A percentile compares a stretch with the other conserved stretches of the same genome.
Conservation (phyloP, 2,113 vertebrate genomes). For the Catharus fuscescens region DNA sequence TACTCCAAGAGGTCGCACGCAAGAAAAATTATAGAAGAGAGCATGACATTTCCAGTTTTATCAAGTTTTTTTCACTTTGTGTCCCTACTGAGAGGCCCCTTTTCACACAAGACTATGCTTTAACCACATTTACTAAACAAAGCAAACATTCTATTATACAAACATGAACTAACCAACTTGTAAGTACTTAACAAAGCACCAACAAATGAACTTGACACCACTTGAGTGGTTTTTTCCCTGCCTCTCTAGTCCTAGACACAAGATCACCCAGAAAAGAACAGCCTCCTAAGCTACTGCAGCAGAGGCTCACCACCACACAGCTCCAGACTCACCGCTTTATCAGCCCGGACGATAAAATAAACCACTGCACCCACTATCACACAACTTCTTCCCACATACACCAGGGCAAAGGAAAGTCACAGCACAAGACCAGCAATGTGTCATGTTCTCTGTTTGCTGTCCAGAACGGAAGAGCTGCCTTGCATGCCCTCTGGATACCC, state of each 20-base stretch:
- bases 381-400: not conserved
- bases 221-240: not conserved
- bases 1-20: not conserved
- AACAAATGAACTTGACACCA: not conserved
- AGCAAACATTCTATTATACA: not conserved
- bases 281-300: not conserved
- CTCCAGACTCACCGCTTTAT: fast-evolving
- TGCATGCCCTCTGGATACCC: fast-evolving
- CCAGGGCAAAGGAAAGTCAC: not conserved
- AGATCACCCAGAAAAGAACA: not conserved
- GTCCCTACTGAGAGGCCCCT: not conserved
- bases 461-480: not conserved
- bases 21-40: not conserved
- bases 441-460: fast-evolving
- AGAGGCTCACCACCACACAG: not conserved
- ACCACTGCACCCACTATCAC: not conserved
- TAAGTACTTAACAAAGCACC: not conserved
- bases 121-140: not conserved
- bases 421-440: fast-evolving
- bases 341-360: fast-evolving
- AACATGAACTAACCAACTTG: not conserved
- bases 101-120: not conserved
- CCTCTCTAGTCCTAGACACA: not conserved
- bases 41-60: not conserved
- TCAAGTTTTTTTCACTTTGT: not conserved